Percentiles rank a stretch among this genome's conserved stretches.
phyloP scores from a whole-genome alignment of 64 coral and sea anemone species.

The Trachythela sp. region DNA sequence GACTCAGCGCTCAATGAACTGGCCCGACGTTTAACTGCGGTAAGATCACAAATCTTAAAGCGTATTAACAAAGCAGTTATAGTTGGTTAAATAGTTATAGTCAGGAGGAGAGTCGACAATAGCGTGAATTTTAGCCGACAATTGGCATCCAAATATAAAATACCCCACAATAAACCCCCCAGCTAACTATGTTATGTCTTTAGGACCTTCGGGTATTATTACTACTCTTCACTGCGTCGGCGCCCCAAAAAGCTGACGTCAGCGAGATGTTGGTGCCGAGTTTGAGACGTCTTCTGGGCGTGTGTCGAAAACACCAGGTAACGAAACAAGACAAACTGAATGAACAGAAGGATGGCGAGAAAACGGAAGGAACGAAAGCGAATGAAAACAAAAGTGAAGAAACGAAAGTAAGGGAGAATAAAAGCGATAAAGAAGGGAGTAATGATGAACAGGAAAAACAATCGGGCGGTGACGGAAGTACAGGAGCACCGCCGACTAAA shows the following conservation, averaged over 20 bases:
- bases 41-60: slow-evolving; percentile 32
- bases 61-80: too few relatives aligned
- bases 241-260: slow-evolving; percentile 57
- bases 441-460: too few relatives aligned
- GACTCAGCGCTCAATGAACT: slow-evolving; percentile 67
- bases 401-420: not conserved
- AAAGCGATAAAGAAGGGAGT: too few relatives aligned
- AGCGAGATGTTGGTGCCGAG: slow-evolving; percentile 56
- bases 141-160: too few relatives aligned
- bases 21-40: slow-evolving; percentile 83
- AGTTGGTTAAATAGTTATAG: too few relatives aligned
- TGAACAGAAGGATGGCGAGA: not conserved
- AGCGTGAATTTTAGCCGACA: too few relatives aligned
- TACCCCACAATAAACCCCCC: too few relatives aligned
- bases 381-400: not conserved
- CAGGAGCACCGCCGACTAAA: not conserved
- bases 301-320: slow-evolving; percentile 56
- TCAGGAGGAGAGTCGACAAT: too few relatives aligned
- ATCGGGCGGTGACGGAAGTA: not conserved
- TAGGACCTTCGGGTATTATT: not conserved
- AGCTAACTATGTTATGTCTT: not conserved
- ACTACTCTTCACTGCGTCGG: slow-evolving; percentile 9
- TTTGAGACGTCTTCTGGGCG: slow-evolving; percentile 34
- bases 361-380: not conserved
- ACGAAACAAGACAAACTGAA: slow-evolving; percentile 43